Evolutionary conservation across 1,140 invertebrate species (phyloP).

Genomic region (Atopsyche davidsoni): DNA sequence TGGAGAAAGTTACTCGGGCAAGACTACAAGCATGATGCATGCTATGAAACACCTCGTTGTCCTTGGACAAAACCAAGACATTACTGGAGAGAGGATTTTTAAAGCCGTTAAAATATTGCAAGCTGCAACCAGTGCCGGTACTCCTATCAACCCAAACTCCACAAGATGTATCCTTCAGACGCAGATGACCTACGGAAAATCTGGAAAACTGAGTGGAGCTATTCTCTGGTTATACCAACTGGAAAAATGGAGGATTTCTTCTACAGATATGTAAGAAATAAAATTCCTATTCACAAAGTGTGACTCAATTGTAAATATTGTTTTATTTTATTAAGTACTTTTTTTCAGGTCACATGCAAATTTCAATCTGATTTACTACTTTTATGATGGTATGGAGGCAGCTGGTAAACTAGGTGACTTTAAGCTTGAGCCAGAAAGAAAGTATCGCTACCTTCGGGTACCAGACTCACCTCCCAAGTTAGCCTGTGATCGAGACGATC

Average conservation of each 20-base stretch:
- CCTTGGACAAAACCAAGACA: constrained; percentile 57
- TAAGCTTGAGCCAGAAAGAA: constrained; percentile 57
- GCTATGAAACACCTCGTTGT: constrained; percentile 69
- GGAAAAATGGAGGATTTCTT: constrained; percentile 83
- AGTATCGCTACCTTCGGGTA: constrained; percentile 73
- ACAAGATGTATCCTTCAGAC: constrained; percentile 79
- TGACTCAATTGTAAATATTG: not conserved
- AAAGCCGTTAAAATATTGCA: constrained; percentile 70
- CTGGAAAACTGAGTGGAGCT: constrained; percentile 78
- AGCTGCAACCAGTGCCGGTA: constrained; percentile 77
- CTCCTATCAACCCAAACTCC: constrained; percentile 78
- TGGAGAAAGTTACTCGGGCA: constrained; percentile 81
- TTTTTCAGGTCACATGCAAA: constrained; percentile 71
- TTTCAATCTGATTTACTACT: constrained; percentile 86
- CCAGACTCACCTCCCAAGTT: constrained; percentile 47
- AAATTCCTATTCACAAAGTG: not conserved
- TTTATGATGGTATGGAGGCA: constrained; percentile 73
- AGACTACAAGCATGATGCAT: constrained; percentile 70
- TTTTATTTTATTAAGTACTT: constrained; percentile 8
- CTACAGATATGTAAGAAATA: constrained; percentile 60
- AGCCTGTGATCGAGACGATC: constrained; percentile 53
- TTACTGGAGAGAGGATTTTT: constrained; percentile 63
- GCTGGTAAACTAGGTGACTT: constrained; percentile 57
- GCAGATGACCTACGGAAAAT: constrained; percentile 77
- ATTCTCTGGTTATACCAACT: constrained; percentile 81